Evolutionary conservation across 2,797 vertebrate genomes (phyloP).

Genomic region (Salmo trutta): DNA sequence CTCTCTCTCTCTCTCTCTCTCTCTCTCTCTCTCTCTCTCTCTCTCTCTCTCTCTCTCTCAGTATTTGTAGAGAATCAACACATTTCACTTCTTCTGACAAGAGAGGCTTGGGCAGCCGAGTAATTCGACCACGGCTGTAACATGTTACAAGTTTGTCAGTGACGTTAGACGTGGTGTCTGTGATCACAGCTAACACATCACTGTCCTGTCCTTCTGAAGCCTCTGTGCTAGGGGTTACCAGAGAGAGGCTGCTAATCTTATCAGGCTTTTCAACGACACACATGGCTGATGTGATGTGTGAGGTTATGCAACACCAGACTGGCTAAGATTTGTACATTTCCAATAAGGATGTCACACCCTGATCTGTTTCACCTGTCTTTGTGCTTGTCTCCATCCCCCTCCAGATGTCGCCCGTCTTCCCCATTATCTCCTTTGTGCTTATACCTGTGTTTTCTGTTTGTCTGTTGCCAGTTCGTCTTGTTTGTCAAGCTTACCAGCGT

Average conservation of each 20-base stretch:
- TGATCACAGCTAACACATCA: conserved; percentile 2
- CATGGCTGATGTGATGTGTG: background rate
- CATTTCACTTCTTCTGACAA: conserved; percentile 41
- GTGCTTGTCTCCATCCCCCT: too few relatives aligned
- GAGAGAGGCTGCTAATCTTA: background rate
- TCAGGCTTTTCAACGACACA: background rate
- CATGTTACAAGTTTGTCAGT: conserved; percentile 1
- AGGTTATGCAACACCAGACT: background rate
- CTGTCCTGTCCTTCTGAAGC: background rate
- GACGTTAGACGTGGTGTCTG: conserved; percentile 12
- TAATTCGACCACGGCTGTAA: conserved; percentile 2
- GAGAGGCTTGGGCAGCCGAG: conserved; percentile 14
- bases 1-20: conserved; percentile 31
- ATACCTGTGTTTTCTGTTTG: too few relatives aligned
- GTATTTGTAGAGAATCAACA: conserved; percentile 47
- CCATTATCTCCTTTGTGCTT: too few relatives aligned
- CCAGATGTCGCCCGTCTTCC: too few relatives aligned
- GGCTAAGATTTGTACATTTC: background rate
- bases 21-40: background rate
- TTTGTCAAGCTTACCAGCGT: too few relatives aligned
- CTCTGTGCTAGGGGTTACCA: background rate
- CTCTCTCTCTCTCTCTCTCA: conserved; percentile 32
- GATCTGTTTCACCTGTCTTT: too few relatives aligned
- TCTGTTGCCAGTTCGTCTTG: too few relatives aligned
- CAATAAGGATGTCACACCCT: background rate